Percentiles rank a stretch among this genome's conserved stretches.
These are phyloP conservation scores for Pygocentrus nattereri DNA, from an alignment of 2,797 vertebrate species.

Conservation along the genomic window DNA sequence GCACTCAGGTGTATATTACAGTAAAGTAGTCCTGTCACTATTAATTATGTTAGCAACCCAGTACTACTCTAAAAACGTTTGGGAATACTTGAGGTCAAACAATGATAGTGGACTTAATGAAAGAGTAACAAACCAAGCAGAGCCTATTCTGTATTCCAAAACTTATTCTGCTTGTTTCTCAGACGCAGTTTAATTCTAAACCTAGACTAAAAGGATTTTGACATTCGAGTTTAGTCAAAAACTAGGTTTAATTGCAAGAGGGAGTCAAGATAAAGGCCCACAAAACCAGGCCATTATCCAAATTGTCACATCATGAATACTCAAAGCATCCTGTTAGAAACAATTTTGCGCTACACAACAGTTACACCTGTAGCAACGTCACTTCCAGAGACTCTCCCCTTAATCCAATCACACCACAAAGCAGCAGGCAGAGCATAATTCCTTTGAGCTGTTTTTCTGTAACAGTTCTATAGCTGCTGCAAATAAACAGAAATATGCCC, in stretches of 20 bases:
- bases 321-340: not conserved
- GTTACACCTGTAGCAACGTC: not conserved
- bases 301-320: not conserved
- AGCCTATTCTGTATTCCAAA: no score
- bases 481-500: constrained; percentile 49
- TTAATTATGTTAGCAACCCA: not conserved
- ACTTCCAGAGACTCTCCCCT: not conserved
- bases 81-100: no score
- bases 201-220: no score
- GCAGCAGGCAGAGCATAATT: constrained; percentile 23
- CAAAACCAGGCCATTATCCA: no score
- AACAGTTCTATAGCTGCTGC: constrained; percentile 33
- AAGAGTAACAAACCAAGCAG: no score
- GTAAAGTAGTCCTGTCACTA: not conserved
- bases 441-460: constrained; percentile 39
- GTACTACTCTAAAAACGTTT: no score
- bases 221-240: no score
- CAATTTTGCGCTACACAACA: not conserved
- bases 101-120: no score
- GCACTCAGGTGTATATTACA: not conserved
- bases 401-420: constrained; percentile 25
- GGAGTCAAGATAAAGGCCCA: no score
- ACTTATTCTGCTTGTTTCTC: no score
- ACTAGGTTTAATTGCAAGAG: no score
- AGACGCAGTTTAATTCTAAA: no score